Evolutionary conservation across 2,797 vertebrate species (phyloP).

Genomic region (Parambassis ranga): DNA sequence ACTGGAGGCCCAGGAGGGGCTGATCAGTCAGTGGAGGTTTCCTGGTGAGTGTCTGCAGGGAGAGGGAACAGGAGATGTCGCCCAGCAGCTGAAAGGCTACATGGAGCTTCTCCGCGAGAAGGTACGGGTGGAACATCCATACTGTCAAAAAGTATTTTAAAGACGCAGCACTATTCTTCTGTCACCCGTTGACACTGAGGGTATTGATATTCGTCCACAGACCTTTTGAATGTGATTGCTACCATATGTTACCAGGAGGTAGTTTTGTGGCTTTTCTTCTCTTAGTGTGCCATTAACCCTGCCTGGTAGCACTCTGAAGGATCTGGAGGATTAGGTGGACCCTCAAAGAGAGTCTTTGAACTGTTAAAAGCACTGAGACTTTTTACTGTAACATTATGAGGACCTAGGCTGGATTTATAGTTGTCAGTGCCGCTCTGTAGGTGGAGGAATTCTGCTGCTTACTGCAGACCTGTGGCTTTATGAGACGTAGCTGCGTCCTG

Average conservation of each 20-base stretch:
- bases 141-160: conserved; percentile 13
- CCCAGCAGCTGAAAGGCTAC: conserved; percentile 82
- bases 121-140: conserved; percentile 70
- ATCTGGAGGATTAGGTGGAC: conserved; percentile 7
- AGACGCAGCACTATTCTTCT: conserved; percentile 28
- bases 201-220: conserved; percentile 31
- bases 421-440: neutral
- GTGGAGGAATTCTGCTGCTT: conserved; percentile 37
- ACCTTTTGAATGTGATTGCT: conserved; percentile 45
- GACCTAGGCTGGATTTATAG: conserved; percentile 23
- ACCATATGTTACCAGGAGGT: conserved; percentile 49
- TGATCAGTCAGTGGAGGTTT: conserved; percentile 89
- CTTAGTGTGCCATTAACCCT: conserved; percentile 18
- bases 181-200: conserved; percentile 20
- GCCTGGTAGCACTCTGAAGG: conserved; percentile 1
- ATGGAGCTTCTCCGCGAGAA: conserved; percentile 85
- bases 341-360: conserved; percentile 24
- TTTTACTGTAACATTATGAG: conserved; percentile 15
- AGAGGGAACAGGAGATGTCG: conserved; percentile 72
- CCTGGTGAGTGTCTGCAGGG: conserved; percentile 77
- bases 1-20: conserved; percentile 82
- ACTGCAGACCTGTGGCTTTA: conserved; percentile 8
- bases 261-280: neutral
- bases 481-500: neutral
- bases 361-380: conserved; percentile 27